Base-by-base conservation (phyloP, 2,113 vertebrate genomes). In the Trematomus loennbergii region DNA sequence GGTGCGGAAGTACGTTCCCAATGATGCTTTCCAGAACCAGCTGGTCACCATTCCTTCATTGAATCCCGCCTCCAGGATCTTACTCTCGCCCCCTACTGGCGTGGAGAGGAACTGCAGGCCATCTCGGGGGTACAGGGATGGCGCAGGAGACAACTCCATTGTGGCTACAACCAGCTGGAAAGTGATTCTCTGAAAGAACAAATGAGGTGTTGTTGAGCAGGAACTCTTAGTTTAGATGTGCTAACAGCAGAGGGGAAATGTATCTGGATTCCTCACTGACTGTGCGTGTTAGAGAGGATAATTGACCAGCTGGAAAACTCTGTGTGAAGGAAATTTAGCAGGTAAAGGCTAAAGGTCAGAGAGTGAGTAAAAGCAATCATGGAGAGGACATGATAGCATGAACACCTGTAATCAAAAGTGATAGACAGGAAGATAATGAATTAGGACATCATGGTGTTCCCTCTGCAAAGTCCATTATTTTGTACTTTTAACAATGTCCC, bases 161-260 rank as follows among this genome's bases (percentile, higher is more conserved):
- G 93, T 96, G 8, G 94, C 96, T 80, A 99, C 70, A 17, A 96
- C 93, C 78, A 96, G 94, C 91, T 99, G 98, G 93, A 99, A 98
- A 0, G 97, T 98, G 91, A 97, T 99, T 90, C 96, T 96, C 97
- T 99, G 84, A 9, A 80, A 84, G 55, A 0, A 36, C 22, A 72
- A 48, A 59, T 4, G 18, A 63, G 16, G 70, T 1, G 2, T 17
- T 59, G 16, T 52, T 29, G 7, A 54, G 33, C 48, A 68, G 29
- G 11, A 25, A 12, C 22, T 33, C 20, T 5, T 5, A 22, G 22
- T 22, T 22, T 22, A 22, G 22, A 22, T 22, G 22, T 22, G 22
- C 22, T 36, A 13, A 43, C 12, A 64, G 43, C 43, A 64, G 20
- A 20, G 48, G 15, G 62, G 10, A 65, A 65, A 49, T 49, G 1